phyloP scores from a whole-genome alignment of 2,113 vertebrate species.

The Galeopterus variegatus region DNA sequence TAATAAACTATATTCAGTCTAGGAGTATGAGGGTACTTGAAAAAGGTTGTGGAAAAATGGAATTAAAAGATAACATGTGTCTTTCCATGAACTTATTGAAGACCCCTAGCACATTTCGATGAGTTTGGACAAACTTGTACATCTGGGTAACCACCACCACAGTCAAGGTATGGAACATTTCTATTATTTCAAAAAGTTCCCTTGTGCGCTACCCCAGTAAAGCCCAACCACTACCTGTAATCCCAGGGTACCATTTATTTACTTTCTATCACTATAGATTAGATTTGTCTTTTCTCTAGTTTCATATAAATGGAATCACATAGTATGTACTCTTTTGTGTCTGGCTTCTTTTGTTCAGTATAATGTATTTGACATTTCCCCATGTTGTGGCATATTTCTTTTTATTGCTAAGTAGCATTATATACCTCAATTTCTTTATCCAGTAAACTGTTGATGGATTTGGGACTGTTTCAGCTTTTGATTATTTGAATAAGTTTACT shows the following conservation, averaged over 20 bases:
- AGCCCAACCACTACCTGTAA: not conserved
- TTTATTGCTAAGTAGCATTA: conserved; percentile 26
- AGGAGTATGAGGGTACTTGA: not conserved
- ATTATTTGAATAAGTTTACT: not conserved
- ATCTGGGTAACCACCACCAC: not conserved
- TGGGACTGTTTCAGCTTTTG: not conserved
- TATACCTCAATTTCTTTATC: not conserved
- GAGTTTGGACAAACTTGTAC: not conserved
- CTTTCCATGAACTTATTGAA: too few species aligned
- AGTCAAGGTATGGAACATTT: not conserved
- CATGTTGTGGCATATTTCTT: not conserved
- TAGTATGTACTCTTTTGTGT: not conserved
- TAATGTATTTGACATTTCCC: conserved; percentile 15
- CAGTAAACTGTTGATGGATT: not conserved
- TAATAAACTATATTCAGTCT: not conserved
- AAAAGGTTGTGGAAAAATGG: too few species aligned
- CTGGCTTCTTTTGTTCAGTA: not conserved
- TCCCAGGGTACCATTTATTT: not conserved
- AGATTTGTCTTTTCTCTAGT: not conserved
- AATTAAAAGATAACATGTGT: too few species aligned
- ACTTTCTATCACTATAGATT: not conserved
- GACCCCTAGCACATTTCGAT: not conserved
- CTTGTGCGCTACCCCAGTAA: not conserved
- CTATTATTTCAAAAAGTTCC: not conserved
- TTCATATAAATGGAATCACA: not conserved